These are phyloP conservation scores for Oligia fasciuncula DNA, from an alignment of 2,888 invertebrate genomes.

Conservation along the genomic window DNA sequence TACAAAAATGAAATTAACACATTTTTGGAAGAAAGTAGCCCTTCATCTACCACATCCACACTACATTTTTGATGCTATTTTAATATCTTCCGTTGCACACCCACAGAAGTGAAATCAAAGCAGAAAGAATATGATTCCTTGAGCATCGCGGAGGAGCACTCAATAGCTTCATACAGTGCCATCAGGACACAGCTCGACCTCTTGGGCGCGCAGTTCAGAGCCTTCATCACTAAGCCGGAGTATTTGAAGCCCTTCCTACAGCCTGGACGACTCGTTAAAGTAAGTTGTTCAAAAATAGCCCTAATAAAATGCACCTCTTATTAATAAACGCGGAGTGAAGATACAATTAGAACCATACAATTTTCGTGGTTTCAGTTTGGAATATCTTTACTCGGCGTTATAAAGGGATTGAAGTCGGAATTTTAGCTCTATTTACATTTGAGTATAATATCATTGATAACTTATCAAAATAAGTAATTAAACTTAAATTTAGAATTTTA, in stretches of 20 bases:
- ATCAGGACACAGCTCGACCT: slow-evolving; percentile 95
- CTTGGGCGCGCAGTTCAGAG: slow-evolving; percentile 93
- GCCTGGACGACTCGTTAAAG: slow-evolving; percentile 97
- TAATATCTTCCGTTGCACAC: background rate
- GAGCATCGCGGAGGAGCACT: slow-evolving; percentile 93
- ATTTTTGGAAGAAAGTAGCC: background rate
- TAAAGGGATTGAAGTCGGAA: background rate
- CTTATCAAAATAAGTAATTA: background rate
- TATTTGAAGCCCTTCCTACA: slow-evolving; percentile 98
- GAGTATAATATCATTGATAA: background rate
- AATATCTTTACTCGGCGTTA: background rate
- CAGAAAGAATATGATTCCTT: slow-evolving; percentile 92
- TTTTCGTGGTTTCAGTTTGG: background rate
- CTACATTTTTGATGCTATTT: background rate
- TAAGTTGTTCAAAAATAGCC: slow-evolving; percentile 76
- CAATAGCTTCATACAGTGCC: slow-evolving; percentile 95
- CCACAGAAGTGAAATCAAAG: slow-evolving; percentile 91
- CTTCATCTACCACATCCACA: background rate
- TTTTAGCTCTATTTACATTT: background rate
- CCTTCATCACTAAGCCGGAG: slow-evolving; percentile 95
- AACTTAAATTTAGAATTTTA: slow-evolving; percentile 1
- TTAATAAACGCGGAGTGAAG: background rate
- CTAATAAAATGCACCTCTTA: background rate
- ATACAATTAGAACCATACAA: background rate
- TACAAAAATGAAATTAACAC: too few relatives aligned